Conservation (phyloP, 2,888 invertebrate genomes). For the Chymomyza procnemis region DNA sequence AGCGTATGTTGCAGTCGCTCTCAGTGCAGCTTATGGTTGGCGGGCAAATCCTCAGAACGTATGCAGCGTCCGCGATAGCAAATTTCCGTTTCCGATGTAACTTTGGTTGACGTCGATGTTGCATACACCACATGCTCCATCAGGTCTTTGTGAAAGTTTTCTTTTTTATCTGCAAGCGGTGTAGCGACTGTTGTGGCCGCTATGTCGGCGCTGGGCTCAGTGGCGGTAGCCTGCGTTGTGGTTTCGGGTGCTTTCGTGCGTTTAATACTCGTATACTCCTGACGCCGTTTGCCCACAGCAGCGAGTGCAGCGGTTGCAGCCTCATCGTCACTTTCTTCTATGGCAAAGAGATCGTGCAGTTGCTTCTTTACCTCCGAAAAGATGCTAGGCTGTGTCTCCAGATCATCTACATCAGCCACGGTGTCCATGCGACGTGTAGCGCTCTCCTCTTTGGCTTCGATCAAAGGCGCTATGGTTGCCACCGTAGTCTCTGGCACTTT, state of each 20-base stretch:
- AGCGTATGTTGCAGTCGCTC: conserved; percentile 17
- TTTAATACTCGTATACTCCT: conserved; percentile 76
- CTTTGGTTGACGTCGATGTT: conserved; percentile 87
- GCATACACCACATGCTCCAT: conserved; percentile 78
- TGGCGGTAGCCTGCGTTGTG: conserved; percentile 44
- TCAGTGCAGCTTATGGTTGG: conserved; percentile 77
- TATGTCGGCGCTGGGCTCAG: conserved; percentile 39
- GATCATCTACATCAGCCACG: conserved; percentile 70
- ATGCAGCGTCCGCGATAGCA: conserved; percentile 92
- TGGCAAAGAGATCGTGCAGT: conserved; percentile 75
- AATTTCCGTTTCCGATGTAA: conserved; percentile 92
- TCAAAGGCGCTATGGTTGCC: conserved; percentile 50
- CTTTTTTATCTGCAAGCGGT: conserved; percentile 45
- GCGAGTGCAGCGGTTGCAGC: conserved; percentile 66
- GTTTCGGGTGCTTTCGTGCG: conserved; percentile 66
- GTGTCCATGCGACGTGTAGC: conserved; percentile 73
- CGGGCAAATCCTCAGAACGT: conserved; percentile 81
- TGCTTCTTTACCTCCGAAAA: conserved; percentile 78
- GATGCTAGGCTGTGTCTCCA: conserved; percentile 76
- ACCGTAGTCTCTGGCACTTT: conserved; percentile 50
- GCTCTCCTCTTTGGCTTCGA: conserved; percentile 50
- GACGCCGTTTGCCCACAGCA: conserved; percentile 71
- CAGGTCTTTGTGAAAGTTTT: conserved; percentile 75
- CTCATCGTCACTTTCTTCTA: conserved; percentile 70
- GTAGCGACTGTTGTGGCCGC: conserved; percentile 20